Percentiles rank a stretch among this genome's conserved stretches.
Evolutionary conservation across 2,797 vertebrate genomes (phyloP).

Genomic region (Linurgus olivaceus): DNA sequence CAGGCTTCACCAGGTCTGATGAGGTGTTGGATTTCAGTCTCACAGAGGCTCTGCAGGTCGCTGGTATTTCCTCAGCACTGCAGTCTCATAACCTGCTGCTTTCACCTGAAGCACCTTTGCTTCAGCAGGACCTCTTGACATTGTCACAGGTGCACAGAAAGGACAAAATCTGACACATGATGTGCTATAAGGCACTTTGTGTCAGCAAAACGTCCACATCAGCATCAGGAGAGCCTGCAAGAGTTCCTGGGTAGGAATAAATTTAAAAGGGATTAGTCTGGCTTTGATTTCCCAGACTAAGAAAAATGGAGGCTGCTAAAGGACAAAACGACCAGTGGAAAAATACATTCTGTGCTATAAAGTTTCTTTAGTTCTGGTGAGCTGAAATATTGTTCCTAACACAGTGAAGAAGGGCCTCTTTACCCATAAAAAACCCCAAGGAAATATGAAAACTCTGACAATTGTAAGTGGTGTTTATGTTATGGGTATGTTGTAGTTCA

Average conservation of each 20-base stretch:
- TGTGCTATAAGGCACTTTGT: not conserved
- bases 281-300: not conserved
- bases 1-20: fast-evolving
- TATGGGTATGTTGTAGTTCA: not conserved
- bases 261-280: not conserved
- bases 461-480: not conserved
- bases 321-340: not conserved
- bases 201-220: not conserved
- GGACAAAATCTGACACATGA: not conserved
- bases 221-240: not conserved
- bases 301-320: not conserved
- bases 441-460: not conserved
- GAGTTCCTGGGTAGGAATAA: not conserved
- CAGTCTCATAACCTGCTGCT: fast-evolving
- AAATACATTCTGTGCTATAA: not conserved
- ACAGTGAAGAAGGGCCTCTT: not conserved
- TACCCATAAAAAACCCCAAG: not conserved
- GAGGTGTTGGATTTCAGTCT: not conserved
- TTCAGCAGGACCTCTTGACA: not conserved
- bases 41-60: fast-evolving
- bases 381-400: not conserved
- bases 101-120: not conserved
- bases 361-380: not conserved
- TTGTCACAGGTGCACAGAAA: not conserved
- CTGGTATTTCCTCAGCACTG: fast-evolving